Evolutionary conservation across 2,113 vertebrate species (phyloP), one percentile per base, ranked within the genome.

Genomic region (Turnix velox): DNA sequence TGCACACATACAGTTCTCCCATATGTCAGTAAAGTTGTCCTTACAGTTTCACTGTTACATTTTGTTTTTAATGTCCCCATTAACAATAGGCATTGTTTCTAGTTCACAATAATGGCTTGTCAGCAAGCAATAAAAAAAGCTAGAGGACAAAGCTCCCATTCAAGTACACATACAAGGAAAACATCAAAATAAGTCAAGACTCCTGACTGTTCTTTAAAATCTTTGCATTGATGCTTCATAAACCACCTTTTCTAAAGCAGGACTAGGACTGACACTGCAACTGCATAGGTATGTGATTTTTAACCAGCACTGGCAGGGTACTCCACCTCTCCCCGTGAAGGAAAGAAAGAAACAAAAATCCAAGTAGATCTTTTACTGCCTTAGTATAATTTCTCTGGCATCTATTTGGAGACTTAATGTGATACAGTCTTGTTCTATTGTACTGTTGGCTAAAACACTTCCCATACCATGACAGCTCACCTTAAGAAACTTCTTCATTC

Each of bases 11-110:
- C 4, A 52, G 11, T 24, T 57, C 83, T 52, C 40, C 33, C 23
- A 19, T 4, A 14, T 2, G 11, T 33, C 0, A 0, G 5, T n/a
- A 72, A 55, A 16, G 33, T 6, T 67, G 20, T 40, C 22, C 22
- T 28, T 14, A n/a, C 25, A 48, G 7, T 18, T 46, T 14, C 37
- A 13, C 12, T 57, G 14, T 23, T 81, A 24, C 10, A 87, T 83
- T 80, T 52, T 17, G 73, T 59, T 28, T 14, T 59, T 40, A 76
- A 48, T 28, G 17, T 7, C 3, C 19, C 8, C 9, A 13, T 51
- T 69, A 87, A 77, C 51, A 83, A 73, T 0, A 57, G 23, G 19
- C 27, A 24, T 43, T 40, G 20, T n/a, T 66, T 28, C 42, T 57
- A 84, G 92, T 66, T 76, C 66, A 84, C 6, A 59, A 37, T 14